Evolutionary conservation across 2,888 invertebrate species (phyloP).

Genomic region (Agrochola lota): DNA sequence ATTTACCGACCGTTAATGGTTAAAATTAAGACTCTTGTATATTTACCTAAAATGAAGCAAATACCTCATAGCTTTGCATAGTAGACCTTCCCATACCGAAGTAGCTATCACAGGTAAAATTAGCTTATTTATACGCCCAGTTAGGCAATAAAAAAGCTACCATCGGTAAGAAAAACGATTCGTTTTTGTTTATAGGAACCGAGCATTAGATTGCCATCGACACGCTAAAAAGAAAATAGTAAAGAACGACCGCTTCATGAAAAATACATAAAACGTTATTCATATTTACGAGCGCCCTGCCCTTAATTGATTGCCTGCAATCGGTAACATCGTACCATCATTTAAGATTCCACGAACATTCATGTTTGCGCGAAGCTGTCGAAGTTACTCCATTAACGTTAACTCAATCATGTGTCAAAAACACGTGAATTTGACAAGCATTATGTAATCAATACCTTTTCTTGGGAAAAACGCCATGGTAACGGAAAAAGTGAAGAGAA

Average conservation of each 20-base stretch:
- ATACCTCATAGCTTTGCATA: too few species aligned
- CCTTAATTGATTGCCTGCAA: constrained; percentile 18
- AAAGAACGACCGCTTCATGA: constrained; percentile 28
- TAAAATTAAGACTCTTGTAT: too few species aligned
- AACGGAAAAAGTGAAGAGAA: constrained; percentile 31
- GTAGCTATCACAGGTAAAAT: too few species aligned
- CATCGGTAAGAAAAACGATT: too few species aligned
- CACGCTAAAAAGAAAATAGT: constrained; percentile 3
- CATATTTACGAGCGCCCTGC: constrained; percentile 4
- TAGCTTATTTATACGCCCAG: too few species aligned
- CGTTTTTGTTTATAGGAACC: too few species aligned
- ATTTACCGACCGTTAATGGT: too few species aligned
- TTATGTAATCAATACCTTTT: constrained; percentile 32
- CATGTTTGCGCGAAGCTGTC: constrained; percentile 43
- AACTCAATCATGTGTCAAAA: constrained; percentile 34
- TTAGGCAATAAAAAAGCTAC: too few species aligned
- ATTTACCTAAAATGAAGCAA: too few species aligned
- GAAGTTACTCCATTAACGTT: constrained; percentile 40
- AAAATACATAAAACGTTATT: constrained; percentile 27
- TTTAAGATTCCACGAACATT: constrained; percentile 31
- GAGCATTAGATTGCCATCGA: too few species aligned
- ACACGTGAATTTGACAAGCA: constrained; percentile 37
- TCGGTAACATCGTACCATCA: constrained; percentile 6
- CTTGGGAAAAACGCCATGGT: constrained; percentile 14
- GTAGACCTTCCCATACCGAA: too few species aligned